Base-by-base conservation (phyloP, 2,888 invertebrate species). In the Eupithecia vulgata region DNA sequence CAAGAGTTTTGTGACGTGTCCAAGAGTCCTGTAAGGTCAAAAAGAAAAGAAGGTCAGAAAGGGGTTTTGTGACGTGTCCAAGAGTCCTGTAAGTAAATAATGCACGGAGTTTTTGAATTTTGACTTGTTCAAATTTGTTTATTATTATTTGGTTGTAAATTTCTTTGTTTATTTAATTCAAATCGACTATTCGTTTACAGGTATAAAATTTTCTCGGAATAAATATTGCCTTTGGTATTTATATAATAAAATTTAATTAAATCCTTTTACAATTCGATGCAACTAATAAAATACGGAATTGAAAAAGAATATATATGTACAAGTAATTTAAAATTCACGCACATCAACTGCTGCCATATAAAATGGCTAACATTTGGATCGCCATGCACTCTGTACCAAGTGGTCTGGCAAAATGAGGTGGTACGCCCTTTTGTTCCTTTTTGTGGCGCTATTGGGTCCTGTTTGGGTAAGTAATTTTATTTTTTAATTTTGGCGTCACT, bases 361-460 rank as follows among this genome's bases (percentile, higher is more conserved):
- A 80, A 77, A 72, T 48, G 67, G 59, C 15, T 13, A 17, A 35
- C 42, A 8, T 21, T 10, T 15, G 0, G 5, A 5, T 40, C 30
- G 69, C 40, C 45, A 30, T 62, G 65, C 71, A 76, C 71, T 68
- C 40, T 71, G 61, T 62, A 71, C 7, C 61, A 30, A 34, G 57
- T 42, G 72, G 35, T 66, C 75, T 65, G 70, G 71, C 73, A 83
- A 75, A 17, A 91, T 91, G 91, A 88, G 89, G 86, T 90, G 88
- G 90, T 70, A 87, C 5, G 68, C 80, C 64, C 67, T 88, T 21
- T 71, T 91, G 17, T 83, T 84, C 73, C 76, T 84, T 35, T 10
- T 90, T 10, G 67, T 87, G n/a, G 83, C 85, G 10, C 62, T 90
- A 67, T 68, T 90, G 68, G 79, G 77, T 74, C 76, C 81, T n/a